These are phyloP conservation scores for Sipha maydis DNA, from an alignment of 2,888 invertebrate genomes.

Conservation along the genomic window DNA sequence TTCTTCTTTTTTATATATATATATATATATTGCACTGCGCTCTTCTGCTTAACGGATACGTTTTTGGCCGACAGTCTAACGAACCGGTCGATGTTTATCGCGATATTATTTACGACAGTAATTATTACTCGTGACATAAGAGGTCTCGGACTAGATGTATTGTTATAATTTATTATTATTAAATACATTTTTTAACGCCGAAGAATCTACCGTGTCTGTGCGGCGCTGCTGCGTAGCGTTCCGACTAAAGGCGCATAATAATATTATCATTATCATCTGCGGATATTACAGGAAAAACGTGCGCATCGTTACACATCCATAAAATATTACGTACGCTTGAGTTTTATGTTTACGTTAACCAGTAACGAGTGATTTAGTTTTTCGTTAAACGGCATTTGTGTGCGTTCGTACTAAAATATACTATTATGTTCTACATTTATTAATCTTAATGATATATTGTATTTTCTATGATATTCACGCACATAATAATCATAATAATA, in stretches of 20 bases:
- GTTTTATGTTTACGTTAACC: background rate
- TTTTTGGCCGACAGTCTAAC: conserved; percentile 35
- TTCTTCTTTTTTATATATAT: background rate
- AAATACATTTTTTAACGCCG: conserved; percentile 23
- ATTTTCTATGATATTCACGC: background rate
- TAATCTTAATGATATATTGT: background rate
- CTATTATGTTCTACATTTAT: too few relatives aligned
- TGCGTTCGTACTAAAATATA: background rate
- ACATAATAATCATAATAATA: too few relatives aligned
- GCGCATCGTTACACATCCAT: background rate
- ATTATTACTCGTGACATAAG: conserved; percentile 50
- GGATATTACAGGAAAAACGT: background rate
- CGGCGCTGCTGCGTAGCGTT: background rate
- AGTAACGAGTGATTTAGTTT: background rate
- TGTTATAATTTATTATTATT: conserved; percentile 37
- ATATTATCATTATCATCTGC: background rate
- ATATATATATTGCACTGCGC: background rate
- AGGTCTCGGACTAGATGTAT: conserved; percentile 48
- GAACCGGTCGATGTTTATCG: conserved; percentile 53
- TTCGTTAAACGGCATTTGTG: background rate
- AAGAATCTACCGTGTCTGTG: background rate
- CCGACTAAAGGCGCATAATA: background rate
- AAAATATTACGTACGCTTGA: background rate
- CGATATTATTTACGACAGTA: conserved; percentile 54
- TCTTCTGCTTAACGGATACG: background rate